Evolutionary conservation across 2,113 vertebrate species (phyloP).

Genomic region (Patagioenas fasciata): DNA sequence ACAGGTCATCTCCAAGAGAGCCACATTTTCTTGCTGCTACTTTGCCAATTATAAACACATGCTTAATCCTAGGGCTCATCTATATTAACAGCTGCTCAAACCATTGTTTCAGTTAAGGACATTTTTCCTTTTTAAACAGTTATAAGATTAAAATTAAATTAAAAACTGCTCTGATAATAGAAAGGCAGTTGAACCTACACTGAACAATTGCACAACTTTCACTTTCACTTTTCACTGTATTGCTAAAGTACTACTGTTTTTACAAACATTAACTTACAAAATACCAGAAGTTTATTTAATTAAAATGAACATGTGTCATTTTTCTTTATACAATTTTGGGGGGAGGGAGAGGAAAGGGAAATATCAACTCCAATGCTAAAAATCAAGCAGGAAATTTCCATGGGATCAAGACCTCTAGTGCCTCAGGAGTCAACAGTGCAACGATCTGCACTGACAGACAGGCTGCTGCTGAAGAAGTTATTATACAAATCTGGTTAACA

Average conservation of each 20-base stretch:
- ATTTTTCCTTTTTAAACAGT: not conserved
- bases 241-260: not conserved
- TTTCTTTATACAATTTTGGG: not conserved
- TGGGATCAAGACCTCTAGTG: accelerated
- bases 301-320: not conserved
- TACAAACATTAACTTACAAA: not conserved
- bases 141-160: not conserved
- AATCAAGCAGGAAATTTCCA: not conserved
- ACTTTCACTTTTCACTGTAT: not conserved
- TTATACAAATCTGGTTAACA: not conserved
- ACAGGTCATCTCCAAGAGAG: not conserved
- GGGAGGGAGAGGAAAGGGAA: not conserved
- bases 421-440: not conserved
- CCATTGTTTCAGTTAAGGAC: not conserved
- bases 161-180: not conserved
- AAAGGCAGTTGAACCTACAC: not conserved
- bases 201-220: not conserved
- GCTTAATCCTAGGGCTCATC: not conserved
- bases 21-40: not conserved
- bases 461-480: not conserved
- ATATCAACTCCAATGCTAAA: not conserved
- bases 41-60: not conserved
- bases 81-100: not conserved
- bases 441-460: not conserved
- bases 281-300: not conserved